phyloP scores from a whole-genome alignment of 2,888 invertebrate genomes.

The Harpalus rufipes region DNA sequence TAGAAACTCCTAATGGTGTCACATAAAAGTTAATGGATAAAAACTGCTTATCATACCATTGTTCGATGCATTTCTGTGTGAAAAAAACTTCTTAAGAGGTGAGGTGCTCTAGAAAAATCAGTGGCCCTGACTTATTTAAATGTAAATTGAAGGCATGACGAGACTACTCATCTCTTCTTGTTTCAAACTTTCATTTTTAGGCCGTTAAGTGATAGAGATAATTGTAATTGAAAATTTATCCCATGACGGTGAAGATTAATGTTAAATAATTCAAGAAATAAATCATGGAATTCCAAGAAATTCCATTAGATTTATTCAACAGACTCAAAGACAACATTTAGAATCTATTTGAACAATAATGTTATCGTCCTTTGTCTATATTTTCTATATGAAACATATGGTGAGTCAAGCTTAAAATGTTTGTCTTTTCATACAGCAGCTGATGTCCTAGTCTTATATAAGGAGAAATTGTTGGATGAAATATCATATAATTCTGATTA shows the following conservation, averaged over 20 bases:
- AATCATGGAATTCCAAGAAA: not conserved
- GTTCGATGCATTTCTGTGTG: slow-evolving; percentile 21
- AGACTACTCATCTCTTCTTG: slow-evolving; percentile 6
- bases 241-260: slow-evolving; percentile 8
- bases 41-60: slow-evolving; percentile 16
- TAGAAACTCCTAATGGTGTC: not conserved
- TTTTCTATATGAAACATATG: not conserved
- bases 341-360: no score
- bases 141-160: slow-evolving; percentile 33
- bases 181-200: slow-evolving; percentile 30
- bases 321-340: not conserved
- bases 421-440: not conserved
- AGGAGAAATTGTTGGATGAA: not conserved
- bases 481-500: not conserved
- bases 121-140: slow-evolving; percentile 46
- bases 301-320: not conserved
- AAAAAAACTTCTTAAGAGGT: not conserved
- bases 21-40: slow-evolving; percentile 10
- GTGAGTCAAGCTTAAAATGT: not conserved
- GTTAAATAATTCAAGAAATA: slow-evolving; percentile 5
- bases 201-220: slow-evolving; percentile 9
- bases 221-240: slow-evolving; percentile 6
- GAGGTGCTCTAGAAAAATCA: slow-evolving; percentile 19
- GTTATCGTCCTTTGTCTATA: not conserved
- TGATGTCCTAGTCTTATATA: not conserved